These are phyloP conservation scores for Typhlomys cinereus DNA, from an alignment of 2,113 vertebrate species.

Conservation along the genomic window DNA sequence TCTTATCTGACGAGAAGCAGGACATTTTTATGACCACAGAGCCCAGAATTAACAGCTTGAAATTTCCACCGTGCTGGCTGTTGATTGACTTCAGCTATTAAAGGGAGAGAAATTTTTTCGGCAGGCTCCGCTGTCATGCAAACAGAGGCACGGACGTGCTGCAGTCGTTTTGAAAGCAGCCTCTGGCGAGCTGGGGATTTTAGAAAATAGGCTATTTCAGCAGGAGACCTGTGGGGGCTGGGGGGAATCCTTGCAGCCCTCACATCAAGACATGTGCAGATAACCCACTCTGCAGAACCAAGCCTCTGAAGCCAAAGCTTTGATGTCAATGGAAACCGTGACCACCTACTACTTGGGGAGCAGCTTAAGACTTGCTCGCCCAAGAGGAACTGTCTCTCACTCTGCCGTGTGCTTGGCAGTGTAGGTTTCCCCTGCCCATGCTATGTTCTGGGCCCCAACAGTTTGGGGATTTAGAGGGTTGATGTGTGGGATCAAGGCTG, in stretches of 20 bases:
- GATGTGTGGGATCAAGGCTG: neutral
- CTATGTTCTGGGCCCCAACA: too few species aligned
- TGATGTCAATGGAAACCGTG: too few species aligned
- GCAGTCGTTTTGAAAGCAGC: constrained; percentile 40
- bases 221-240: constrained; percentile 68
- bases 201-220: constrained; percentile 74
- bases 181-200: neutral
- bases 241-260: too few species aligned
- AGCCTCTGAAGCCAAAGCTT: neutral
- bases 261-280: neutral
- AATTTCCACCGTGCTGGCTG: constrained; percentile 55
- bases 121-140: constrained; percentile 54
- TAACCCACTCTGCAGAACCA: neutral
- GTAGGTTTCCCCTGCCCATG: neutral
- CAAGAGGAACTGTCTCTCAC: accelerated
- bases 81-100: constrained; percentile 71
- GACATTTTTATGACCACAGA: constrained; percentile 72
- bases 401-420: neutral
- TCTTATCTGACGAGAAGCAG: constrained; percentile 68
- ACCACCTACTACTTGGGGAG: accelerated
- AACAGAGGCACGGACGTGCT: constrained; percentile 17
- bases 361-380: accelerated
- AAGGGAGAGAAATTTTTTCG: constrained; percentile 46
- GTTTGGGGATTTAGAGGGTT: too few species aligned
- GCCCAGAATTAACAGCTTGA: constrained; percentile 75